Evolutionary conservation across 2,797 vertebrate genomes (phyloP).

Genomic region (Hybognathus amarus): DNA sequence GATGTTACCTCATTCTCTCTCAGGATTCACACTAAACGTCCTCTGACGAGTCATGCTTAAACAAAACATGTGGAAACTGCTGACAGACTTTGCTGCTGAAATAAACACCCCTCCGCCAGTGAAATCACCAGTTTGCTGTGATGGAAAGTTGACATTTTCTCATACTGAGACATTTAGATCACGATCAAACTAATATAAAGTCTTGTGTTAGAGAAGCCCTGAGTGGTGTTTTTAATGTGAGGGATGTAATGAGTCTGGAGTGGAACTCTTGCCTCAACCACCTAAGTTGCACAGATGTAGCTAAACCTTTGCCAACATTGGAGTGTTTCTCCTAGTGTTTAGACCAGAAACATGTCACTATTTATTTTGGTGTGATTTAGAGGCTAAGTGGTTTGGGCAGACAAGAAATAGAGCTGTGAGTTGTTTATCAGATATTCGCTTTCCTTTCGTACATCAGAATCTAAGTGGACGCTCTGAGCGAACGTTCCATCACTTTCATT

Average conservation of each 20-base stretch:
- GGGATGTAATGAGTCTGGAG: constrained; percentile 26
- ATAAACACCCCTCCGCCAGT: constrained; percentile 29
- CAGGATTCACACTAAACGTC: constrained; percentile 40
- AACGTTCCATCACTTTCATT: constrained; percentile 40
- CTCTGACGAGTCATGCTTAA: constrained; percentile 30
- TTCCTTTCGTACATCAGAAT: constrained; percentile 33
- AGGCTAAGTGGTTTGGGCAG: constrained; percentile 51
- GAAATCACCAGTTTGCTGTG: constrained; percentile 36
- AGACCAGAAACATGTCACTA: constrained; percentile 53
- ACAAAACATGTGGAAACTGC: constrained; percentile 29
- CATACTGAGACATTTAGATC: constrained; percentile 26
- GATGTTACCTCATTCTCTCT: constrained; percentile 47
- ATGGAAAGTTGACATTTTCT: constrained; percentile 38
- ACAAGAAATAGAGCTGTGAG: constrained; percentile 51
- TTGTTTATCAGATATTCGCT: constrained; percentile 45
- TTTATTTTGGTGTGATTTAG: constrained; percentile 55
- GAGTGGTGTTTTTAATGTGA: constrained; percentile 36
- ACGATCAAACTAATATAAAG: constrained; percentile 44
- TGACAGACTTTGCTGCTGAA: constrained; percentile 21
- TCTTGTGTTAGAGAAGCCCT: constrained; percentile 31
- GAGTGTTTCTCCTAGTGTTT: constrained; percentile 45
- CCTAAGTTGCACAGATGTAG: constrained; percentile 40
- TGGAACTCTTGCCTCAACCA: constrained; percentile 25
- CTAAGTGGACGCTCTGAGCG: neutral
- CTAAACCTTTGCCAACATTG: constrained; percentile 32